Conservation (phyloP, 2,113 vertebrate species). For the Genyomyrus donnyi region DNA sequence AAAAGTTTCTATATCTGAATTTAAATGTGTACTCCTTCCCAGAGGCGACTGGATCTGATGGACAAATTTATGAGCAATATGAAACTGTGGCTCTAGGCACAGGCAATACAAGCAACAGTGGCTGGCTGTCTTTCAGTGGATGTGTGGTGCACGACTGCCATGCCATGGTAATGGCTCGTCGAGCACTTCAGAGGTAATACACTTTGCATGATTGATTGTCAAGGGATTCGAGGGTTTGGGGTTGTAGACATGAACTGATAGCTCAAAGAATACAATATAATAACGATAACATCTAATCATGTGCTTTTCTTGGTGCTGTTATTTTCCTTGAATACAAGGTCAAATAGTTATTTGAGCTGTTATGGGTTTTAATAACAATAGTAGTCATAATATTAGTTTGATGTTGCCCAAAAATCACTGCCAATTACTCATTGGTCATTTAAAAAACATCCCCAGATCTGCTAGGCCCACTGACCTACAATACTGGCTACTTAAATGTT, state of each 20-base stretch:
- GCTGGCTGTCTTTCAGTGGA: slow-evolving; percentile 66
- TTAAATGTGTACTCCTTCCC: neutral
- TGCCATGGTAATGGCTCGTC: slow-evolving; percentile 62
- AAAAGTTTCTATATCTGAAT: neutral
- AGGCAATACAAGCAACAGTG: slow-evolving; percentile 52
- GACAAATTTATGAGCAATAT: slow-evolving; percentile 51
- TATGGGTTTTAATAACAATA: neutral
- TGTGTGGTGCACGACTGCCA: slow-evolving; percentile 71
- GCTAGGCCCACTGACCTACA: neutral
- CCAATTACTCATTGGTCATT: neutral
- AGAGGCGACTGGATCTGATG: slow-evolving; percentile 44
- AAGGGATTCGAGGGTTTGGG: neutral
- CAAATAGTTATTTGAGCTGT: neutral
- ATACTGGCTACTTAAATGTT: neutral
- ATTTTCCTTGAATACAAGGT: neutral
- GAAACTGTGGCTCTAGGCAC: slow-evolving; percentile 71
- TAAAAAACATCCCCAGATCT: neutral
- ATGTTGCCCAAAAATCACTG: neutral
- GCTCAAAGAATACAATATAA: neutral
- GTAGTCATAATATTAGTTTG: neutral
- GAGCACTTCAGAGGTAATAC: slow-evolving; percentile 70
- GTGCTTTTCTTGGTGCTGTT: neutral
- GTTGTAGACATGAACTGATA: neutral
- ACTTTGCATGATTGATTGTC: neutral
- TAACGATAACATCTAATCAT: neutral